A percentile compares a stretch with the other conserved stretches of the same genome.
phyloP scores from a whole-genome alignment of 2,888 invertebrate genomes.

The Tetanocera ferruginea region DNA sequence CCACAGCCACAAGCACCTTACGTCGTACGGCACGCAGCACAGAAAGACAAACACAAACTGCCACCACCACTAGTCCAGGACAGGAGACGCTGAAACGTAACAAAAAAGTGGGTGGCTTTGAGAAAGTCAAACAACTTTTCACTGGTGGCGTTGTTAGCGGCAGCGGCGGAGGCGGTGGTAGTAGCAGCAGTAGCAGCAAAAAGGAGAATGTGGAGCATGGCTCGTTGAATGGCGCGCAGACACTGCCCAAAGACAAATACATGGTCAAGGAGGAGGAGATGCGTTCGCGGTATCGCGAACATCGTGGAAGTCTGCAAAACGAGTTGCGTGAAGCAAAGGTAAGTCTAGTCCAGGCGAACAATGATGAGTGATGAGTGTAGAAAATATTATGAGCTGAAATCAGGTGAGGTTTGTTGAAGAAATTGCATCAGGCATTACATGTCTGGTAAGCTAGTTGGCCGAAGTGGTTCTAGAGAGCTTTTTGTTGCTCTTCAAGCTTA shows the following conservation, averaged over 20 bases:
- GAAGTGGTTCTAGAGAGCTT: background rate
- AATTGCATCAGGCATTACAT: no score
- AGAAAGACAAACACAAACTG: conserved; percentile 44
- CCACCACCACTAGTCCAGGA: background rate
- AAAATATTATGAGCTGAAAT: no score
- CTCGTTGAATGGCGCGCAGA: conserved; percentile 60
- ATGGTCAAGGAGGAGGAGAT: conserved; percentile 74
- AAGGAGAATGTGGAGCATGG: conserved; percentile 62
- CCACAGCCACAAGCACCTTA: conserved; percentile 69
- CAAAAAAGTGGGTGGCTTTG: conserved; percentile 80
- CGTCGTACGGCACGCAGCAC: conserved; percentile 56
- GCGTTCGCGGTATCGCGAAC: conserved; percentile 74
- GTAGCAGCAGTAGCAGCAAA: conserved; percentile 70
- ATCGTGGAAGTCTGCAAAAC: conserved; percentile 61
- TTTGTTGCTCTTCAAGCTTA: no score
- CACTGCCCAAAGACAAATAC: conserved; percentile 59
- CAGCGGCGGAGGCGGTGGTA: conserved; percentile 48
- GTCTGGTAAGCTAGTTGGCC: background rate
- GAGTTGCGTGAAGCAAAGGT: conserved; percentile 66
- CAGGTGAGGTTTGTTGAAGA: no score
- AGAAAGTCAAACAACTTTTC: conserved; percentile 84
- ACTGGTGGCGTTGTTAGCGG: conserved; percentile 72
- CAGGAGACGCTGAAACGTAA: conserved; percentile 67
- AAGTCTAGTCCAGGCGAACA: conserved; percentile 42
- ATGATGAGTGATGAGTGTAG: background rate